phyloP scores from a whole-genome alignment of 1,140 invertebrate genomes.

The Drosophila novamexicana region DNA sequence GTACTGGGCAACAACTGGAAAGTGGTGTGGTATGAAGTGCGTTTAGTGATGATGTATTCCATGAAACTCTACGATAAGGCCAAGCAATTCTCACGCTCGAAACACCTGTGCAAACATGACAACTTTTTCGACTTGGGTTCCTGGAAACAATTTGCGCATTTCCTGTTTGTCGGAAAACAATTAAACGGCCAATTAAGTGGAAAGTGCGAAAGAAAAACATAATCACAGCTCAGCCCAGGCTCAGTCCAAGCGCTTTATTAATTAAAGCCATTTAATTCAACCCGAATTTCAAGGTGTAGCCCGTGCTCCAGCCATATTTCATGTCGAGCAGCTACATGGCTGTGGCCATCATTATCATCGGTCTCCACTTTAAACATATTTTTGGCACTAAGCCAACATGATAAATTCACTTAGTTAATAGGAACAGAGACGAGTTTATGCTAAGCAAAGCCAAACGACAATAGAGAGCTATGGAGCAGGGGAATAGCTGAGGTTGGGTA shows the following conservation, averaged over 20 bases:
- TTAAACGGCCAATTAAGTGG: constrained; percentile 52
- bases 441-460: constrained; percentile 54
- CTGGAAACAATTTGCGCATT: constrained; percentile 47
- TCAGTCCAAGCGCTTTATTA: constrained; percentile 21
- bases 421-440: constrained; percentile 28
- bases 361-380: constrained; percentile 57
- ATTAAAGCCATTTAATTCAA: constrained; percentile 24
- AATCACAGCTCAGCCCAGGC: constrained; percentile 21
- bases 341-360: constrained; percentile 42
- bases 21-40: constrained; percentile 23
- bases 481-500: constrained; percentile 32
- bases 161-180: constrained; percentile 58
- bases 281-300: constrained; percentile 24
- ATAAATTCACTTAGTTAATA: constrained; percentile 73
- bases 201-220: constrained; percentile 36
- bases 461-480: constrained; percentile 24
- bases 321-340: constrained; percentile 11
- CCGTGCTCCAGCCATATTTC: constrained; percentile 34
- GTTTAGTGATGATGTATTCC: constrained; percentile 12
- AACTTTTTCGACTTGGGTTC: constrained; percentile 35
- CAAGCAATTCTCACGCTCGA: constrained; percentile 59
- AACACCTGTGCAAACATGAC: constrained; percentile 49
- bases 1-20: constrained; percentile 93
- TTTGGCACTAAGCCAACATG: constrained; percentile 51
- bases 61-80: constrained; percentile 2